Base-by-base conservation (phyloP, 2,888 invertebrate species). In the Temnothorax unifasciatus region DNA sequence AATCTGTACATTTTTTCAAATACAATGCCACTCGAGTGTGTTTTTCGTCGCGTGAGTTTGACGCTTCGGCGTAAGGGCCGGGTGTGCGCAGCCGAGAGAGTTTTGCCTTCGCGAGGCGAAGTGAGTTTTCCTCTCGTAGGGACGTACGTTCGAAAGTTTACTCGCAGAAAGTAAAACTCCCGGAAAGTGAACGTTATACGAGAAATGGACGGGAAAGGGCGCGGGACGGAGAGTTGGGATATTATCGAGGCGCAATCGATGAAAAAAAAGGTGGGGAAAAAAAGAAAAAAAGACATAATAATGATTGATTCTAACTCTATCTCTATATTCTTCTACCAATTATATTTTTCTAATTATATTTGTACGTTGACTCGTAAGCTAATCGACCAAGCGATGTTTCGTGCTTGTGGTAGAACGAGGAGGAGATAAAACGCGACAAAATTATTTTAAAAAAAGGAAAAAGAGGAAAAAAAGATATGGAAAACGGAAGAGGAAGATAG, bases 291-390 rank as follows among this genome's bases (percentile, higher is more conserved):
- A 54, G 52, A 68, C 82, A 76, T 84, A 82, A 73, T 59, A 86
- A 92, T 90, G 92, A 94, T 93, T 94, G 92, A 94, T 93, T 93
- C 93, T 94, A 94, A 93, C 94, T 94, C 94, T 94, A 94, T 94
- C 94, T 94, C 94, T 94, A 94, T 93, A 93, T 94, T 94, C 94
- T 94, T 94, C 94, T 94, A 94, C 94, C 93, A 91, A 94, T 94
- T 94, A 94, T 95, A 95, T 95, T 95, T 95, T 95, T 94, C 94
- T 95, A 95, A 89, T 95, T 94, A 93, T 93, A 94, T 94, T 95
- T 95, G 94, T 94, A 95, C 94, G 94, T 95, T 94, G 92, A 94
- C 94, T 94, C 94, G 91, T 94, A 94, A 93, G 93, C 93, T 93
- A 94, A 93, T 92, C 91, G 93, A 94, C 92, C 89, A 90, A 90